Evolutionary conservation across 2,797 vertebrate genomes (phyloP).

Genomic region (Dermochelys coriacea): DNA sequence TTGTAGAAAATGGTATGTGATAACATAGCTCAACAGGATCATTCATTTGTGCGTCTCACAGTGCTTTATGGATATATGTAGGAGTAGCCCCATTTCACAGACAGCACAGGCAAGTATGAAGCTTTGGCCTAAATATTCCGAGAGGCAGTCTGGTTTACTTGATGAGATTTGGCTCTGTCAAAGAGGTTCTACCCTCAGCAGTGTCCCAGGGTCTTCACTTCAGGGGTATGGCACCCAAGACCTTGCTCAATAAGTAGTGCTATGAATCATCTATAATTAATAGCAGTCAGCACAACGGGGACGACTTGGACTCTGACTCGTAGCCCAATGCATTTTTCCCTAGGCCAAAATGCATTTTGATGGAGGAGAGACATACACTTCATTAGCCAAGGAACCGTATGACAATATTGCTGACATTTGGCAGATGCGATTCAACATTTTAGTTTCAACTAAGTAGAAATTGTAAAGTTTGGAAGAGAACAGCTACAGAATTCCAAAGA

Average conservation of each 20-base stretch:
- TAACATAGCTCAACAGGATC: not conserved
- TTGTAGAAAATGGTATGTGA: not conserved
- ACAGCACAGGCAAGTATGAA: not conserved
- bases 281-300: not conserved
- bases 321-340: rapidly evolving
- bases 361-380: not conserved
- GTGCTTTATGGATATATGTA: not conserved
- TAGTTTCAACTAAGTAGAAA: not conserved
- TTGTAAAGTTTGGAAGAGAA: not conserved
- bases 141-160: not conserved
- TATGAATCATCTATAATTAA: not conserved
- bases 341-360: not conserved
- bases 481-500: not conserved
- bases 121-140: not conserved
- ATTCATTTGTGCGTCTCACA: not conserved
- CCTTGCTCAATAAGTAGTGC: not conserved
- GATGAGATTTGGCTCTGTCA: not conserved
- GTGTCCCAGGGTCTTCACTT: not conserved
- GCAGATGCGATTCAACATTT: not conserved
- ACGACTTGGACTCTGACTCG: not conserved
- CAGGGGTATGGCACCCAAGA: not conserved
- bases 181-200: not conserved
- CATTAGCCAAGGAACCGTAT: not conserved
- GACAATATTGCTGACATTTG: not conserved
- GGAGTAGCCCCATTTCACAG: not conserved